Evolutionary conservation across 2,797 vertebrate species (phyloP), one percentile per base, ranked within the genome.

Genomic region (Melanotaenia boesemani): DNA sequence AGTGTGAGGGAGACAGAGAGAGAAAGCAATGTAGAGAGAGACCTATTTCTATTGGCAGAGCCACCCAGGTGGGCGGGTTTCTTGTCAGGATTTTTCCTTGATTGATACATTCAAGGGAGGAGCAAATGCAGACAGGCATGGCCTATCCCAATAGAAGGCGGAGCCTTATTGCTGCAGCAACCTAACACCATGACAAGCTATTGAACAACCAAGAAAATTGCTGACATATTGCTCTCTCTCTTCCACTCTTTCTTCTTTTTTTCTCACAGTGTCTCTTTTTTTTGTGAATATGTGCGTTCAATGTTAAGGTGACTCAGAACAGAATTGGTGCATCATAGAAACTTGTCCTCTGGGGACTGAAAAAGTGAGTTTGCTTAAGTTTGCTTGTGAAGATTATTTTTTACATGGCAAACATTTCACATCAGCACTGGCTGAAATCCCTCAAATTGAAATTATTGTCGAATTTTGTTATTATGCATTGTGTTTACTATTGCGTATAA

Each of bases 101-200:
- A 97, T 96, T 96, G 94, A 96, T 96, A 95, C 92, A 95, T 95
- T 94, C 88, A 93, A 93, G 94, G 97, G 96, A 72, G 96, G 96
- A 95, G 95, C 95, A 89, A 94, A 92, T 92, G 94, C 93, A 95
- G 92, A 94, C 92, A 93, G 94, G 94, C 94, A 93, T 92, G 94
- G 94, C 95, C 96, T 95, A 95, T 96, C 95, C 94, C 85, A 85
- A 94, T 91, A 94, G 93, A 92, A 91, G 95, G 90, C 3, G 88
- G 93, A 77, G 83, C 4, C 72, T 91, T 87, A 93, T 89, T 94
- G 93, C 85, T 59, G 36, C 71, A 79, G 90, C 83, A 92, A 89
- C 87, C 66, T 41, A 74, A 87, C 72, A 91, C 82, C 79, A 87
- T 91, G 81, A 81, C 74, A 84, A 88, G 61, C 85, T 74, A 91